phyloP scores from a whole-genome alignment of 2,888 invertebrate species.

The Gortyna flavago region DNA sequence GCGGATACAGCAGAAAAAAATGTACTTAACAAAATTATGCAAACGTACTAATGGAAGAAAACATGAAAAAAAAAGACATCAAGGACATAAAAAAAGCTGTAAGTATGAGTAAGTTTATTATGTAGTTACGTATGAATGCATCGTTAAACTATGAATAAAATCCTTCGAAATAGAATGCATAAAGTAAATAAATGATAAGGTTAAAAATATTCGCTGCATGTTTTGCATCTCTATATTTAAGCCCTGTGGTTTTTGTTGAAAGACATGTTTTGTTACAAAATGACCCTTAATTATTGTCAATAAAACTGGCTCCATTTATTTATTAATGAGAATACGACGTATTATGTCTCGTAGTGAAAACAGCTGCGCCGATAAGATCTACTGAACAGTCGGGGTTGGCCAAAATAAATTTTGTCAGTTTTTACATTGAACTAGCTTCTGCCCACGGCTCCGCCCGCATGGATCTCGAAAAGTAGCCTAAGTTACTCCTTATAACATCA shows the following conservation, averaged over 20 bases:
- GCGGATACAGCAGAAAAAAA: background rate
- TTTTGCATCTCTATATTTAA: conserved; percentile 17
- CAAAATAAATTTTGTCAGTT: background rate
- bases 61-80: background rate
- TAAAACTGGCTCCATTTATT: conserved; percentile 18
- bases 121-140: background rate
- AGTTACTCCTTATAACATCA: background rate
- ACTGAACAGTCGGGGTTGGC: background rate
- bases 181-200: background rate
- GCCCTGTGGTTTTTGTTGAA: background rate
- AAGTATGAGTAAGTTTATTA: background rate
- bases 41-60: conserved; percentile 10
- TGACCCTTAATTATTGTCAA: background rate
- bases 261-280: background rate
- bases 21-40: background rate
- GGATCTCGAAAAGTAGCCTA: background rate
- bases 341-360: conserved; percentile 23
- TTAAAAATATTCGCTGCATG: background rate
- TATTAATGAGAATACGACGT: background rate
- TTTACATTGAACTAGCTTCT: background rate
- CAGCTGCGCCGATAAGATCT: conserved; percentile 2
- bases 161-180: background rate
- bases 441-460: background rate
- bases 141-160: background rate
- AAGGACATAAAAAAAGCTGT: background rate